Evolutionary conservation across 2,113 vertebrate species (phyloP), one percentile per base, ranked within the genome.

Genomic region (Rousettus leschenaultii): DNA sequence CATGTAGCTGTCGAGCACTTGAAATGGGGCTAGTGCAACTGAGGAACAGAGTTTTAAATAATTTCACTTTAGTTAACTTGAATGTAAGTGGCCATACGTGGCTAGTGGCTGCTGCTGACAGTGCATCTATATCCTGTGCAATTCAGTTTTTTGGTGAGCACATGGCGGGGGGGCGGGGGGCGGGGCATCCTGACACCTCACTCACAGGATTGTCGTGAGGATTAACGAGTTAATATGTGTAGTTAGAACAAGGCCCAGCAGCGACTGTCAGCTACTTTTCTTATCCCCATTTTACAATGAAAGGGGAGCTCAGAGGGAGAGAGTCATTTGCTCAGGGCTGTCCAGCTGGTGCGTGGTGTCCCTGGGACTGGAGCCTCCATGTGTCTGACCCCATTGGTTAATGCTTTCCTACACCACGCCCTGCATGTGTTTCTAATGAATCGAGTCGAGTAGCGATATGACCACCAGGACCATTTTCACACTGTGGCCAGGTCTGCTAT

Each of bases 401-500:
- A 19, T 3, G 3, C 45, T 38, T 40, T 22, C 66, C 79, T 14
- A 15, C 11, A 15, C 68, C 6, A 15, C 0, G 11, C n/a, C 13
- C 61, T 4, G 45, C 28, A 30, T 9, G 0, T 40, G 78, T 38
- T 51, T 70, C 30, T 5, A 38, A 11, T 21, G 77, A 51, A 59
- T 1, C 3, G 79, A 63, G 35, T 26, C 10, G 57, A 63, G 48
- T 3, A 3, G 45, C 10, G 51, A 82, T 28, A 38, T 12, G 38
- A 30, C 45, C 26, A 12, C 40, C 28, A 79, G 65, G 68, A 33
- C 66, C 28, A 28, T 75, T 51, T 66, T 28, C 28, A 9, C 57
- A 5, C 4, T 3, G 24, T 48, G 61, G 57, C 59, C 43, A 24
- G 9, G 0, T 28, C 5, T 10, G 40, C 55, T 3, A 4, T 0